Conservation (phyloP, 2,113 vertebrate species). For the Semicossyphus pulcher region DNA sequence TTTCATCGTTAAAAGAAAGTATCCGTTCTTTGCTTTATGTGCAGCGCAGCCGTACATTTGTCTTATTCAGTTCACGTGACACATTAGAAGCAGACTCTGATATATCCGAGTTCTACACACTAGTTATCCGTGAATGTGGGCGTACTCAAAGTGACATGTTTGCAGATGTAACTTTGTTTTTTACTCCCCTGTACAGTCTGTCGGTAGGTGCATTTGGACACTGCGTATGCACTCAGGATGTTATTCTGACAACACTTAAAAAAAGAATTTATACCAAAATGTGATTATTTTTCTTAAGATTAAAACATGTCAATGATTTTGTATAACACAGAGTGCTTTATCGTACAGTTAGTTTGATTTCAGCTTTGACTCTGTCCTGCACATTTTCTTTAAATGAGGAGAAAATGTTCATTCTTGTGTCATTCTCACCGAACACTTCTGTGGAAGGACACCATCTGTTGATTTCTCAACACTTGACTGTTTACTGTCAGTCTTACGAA, state of each 20-base stretch:
- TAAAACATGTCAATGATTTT: neutral
- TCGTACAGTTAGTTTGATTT: neutral
- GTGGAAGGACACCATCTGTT: neutral
- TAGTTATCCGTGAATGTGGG: neutral
- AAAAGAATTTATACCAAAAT: neutral
- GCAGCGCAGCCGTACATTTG: too few species aligned
- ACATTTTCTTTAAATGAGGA: too few species aligned
- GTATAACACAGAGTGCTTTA: neutral
- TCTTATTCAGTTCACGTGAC: too few species aligned
- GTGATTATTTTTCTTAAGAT: neutral
- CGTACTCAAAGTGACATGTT: neutral
- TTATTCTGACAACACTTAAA: neutral
- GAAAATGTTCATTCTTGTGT: too few species aligned
- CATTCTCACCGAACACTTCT: too few species aligned
- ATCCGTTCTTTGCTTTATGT: too few species aligned
- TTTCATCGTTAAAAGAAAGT: too few species aligned
- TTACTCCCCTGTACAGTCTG: neutral
- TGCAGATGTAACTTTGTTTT: neutral
- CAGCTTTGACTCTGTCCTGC: too few species aligned
- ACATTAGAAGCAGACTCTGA: too few species aligned
- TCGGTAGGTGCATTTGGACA: neutral
- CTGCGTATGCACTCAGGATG: conserved; percentile 3
- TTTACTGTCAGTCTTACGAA: neutral
- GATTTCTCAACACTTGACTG: neutral
- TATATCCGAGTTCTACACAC: too few species aligned